Conservation (phyloP, 1,140 invertebrate species). For the Drosophila insularis region DNA sequence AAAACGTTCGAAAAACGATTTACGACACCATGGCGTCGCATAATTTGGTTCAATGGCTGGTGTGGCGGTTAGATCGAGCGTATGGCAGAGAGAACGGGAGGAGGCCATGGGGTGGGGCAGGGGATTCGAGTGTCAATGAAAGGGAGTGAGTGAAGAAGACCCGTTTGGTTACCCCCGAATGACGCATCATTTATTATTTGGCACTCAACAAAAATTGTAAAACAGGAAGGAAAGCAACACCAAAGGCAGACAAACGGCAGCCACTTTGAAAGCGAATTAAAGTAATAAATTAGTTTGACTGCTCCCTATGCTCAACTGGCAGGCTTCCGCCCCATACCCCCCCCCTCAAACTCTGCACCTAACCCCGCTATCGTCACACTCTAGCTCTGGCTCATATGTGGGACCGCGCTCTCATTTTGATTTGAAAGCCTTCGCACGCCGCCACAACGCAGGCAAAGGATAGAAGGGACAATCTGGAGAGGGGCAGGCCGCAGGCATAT, state of each 20-base stretch:
- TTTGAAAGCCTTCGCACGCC: constrained; percentile 54
- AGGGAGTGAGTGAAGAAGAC: background rate
- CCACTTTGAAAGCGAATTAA: constrained; percentile 67
- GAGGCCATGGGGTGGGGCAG: background rate
- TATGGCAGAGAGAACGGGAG: no score
- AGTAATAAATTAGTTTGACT: constrained; percentile 68
- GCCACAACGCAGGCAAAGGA: constrained; percentile 1
- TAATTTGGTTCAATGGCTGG: constrained; percentile 51
- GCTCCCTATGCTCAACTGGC: constrained; percentile 34
- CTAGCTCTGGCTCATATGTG: background rate
- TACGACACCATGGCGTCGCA: constrained; percentile 63
- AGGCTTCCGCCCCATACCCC: constrained; percentile 14
- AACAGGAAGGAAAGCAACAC: constrained; percentile 38
- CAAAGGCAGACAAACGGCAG: constrained; percentile 55
- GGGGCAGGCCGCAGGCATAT: constrained; percentile 39
- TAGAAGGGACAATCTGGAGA: background rate
- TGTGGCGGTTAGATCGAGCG: background rate
- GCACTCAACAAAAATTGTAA: constrained; percentile 67
- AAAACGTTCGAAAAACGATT: constrained; percentile 64
- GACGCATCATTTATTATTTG: constrained; percentile 66
- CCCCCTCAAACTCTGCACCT: background rate
- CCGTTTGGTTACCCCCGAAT: constrained; percentile 36
- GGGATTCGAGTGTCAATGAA: background rate
- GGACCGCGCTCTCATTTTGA: constrained; percentile 58
- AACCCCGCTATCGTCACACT: no score